phyloP scores from a whole-genome alignment of 1,140 invertebrate species.

The Drosophila rhopaloa region DNA sequence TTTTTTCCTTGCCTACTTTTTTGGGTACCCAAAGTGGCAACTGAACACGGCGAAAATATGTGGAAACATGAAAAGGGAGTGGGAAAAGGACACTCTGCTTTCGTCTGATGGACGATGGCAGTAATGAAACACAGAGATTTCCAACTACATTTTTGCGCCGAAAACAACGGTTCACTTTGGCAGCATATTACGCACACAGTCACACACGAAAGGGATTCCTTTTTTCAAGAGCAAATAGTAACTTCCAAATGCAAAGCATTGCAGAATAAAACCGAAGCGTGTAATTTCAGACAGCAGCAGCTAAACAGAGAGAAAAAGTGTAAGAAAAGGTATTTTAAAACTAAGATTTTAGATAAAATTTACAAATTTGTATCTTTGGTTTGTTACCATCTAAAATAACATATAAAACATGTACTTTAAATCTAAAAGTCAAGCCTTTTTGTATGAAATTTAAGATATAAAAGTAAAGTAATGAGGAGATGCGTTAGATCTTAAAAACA shows the following conservation, averaged over 20 bases:
- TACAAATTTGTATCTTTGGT: too few relatives aligned
- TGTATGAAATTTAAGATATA: too few relatives aligned
- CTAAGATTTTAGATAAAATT: too few relatives aligned
- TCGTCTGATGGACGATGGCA: constrained; percentile 34
- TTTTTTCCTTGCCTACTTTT: constrained; percentile 56
- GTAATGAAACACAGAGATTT: constrained; percentile 69
- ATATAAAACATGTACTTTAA: too few relatives aligned
- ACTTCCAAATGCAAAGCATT: constrained; percentile 57
- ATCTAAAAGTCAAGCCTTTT: too few relatives aligned
- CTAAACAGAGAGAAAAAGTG: background rate
- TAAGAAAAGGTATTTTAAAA: background rate
- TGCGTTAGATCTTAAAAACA: too few relatives aligned
- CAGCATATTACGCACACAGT: background rate
- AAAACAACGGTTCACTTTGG: background rate
- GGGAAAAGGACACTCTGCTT: background rate
- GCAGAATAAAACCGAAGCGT: constrained; percentile 10
- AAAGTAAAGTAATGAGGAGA: too few relatives aligned
- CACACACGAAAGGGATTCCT: background rate
- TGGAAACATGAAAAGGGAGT: background rate
- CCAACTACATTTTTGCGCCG: constrained; percentile 49
- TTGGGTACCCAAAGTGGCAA: constrained; percentile 18
- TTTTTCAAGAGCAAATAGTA: constrained; percentile 10
- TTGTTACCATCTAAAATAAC: too few relatives aligned
- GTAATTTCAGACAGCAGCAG: background rate
- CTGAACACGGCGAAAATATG: constrained; percentile 13